phyloP scores from a whole-genome alignment of 2,888 invertebrate genomes.

The Platycheirus albimanus region DNA sequence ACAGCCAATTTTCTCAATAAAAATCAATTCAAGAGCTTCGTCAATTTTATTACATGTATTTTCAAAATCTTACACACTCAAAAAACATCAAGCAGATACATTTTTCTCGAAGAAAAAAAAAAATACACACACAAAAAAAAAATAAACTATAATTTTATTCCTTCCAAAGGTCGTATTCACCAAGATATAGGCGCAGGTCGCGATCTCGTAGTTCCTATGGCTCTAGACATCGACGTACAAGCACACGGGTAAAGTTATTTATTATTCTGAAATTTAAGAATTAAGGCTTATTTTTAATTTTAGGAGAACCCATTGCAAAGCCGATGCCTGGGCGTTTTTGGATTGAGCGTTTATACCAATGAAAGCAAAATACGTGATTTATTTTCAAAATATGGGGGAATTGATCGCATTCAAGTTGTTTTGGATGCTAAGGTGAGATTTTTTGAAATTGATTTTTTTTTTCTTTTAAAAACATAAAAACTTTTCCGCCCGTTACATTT shows the following conservation, averaged over 20 bases:
- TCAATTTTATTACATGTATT: conserved; percentile 44
- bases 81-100: conserved; percentile 54
- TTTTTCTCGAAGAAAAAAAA: conserved; percentile 42
- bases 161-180: conserved; percentile 84
- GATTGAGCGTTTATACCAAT: conserved; percentile 95
- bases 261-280: not conserved
- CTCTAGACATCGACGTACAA: conserved; percentile 90
- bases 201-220: conserved; percentile 90
- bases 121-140: conserved; percentile 68
- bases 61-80: conserved; percentile 40
- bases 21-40: conserved; percentile 58
- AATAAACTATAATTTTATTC: conserved; percentile 75
- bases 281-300: conserved; percentile 14
- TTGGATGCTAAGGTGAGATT: conserved; percentile 92
- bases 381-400: conserved; percentile 95
- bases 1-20: conserved; percentile 52
- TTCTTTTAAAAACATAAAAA: too few species aligned
- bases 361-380: conserved; percentile 96
- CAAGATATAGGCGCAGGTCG: conserved; percentile 85
- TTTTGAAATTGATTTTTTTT: not conserved
- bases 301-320: conserved; percentile 88
- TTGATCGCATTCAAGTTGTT: conserved; percentile 96
- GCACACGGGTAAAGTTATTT: conserved; percentile 86
- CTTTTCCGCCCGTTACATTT: not conserved
- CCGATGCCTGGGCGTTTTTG: conserved; percentile 97